phyloP scores from a whole-genome alignment of 2,797 vertebrate genomes.

The Anniella stebbinsi region DNA sequence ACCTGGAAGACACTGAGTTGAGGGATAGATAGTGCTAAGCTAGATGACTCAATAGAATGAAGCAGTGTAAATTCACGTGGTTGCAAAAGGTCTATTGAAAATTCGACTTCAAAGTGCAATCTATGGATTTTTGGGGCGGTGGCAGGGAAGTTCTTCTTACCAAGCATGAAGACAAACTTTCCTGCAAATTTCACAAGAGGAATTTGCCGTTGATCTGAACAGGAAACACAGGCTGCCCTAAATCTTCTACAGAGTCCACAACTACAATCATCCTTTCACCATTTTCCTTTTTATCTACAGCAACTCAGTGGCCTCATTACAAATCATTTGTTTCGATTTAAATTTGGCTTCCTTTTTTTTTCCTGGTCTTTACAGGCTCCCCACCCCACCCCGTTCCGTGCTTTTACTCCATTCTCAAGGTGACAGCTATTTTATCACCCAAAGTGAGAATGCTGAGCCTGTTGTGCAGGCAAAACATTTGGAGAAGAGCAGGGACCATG shows the following conservation, averaged over 20 bases:
- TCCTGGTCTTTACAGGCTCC: slow-evolving; percentile 25
- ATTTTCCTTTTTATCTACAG: slow-evolving; percentile 24
- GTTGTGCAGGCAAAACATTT: slow-evolving; percentile 75
- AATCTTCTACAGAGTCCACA: slow-evolving; percentile 31
- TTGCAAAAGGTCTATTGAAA: neutral
- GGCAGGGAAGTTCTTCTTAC: neutral
- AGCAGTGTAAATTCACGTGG: neutral
- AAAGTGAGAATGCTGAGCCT: slow-evolving; percentile 75
- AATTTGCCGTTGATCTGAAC: neutral
- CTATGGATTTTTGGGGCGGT: neutral
- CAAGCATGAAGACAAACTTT: neutral
- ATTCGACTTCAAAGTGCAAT: neutral
- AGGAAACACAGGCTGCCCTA: slow-evolving; percentile 13
- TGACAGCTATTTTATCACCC: slow-evolving; percentile 78
- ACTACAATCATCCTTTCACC: neutral
- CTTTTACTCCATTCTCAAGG: slow-evolving; percentile 64
- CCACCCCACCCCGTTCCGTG: slow-evolving; percentile 12
- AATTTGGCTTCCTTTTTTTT: slow-evolving; percentile 47
- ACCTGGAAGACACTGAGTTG: too few relatives aligned
- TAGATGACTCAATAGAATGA: neutral
- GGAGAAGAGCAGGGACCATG: slow-evolving; percentile 71
- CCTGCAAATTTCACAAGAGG: neutral
- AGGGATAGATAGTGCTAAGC: neutral
- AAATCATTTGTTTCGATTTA: slow-evolving; percentile 56
- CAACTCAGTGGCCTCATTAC: slow-evolving; percentile 59